Evolutionary conservation across 1,140 invertebrate species (phyloP), one percentile per base, ranked within the genome.

Genomic region (Diuraphis noxia): DNA sequence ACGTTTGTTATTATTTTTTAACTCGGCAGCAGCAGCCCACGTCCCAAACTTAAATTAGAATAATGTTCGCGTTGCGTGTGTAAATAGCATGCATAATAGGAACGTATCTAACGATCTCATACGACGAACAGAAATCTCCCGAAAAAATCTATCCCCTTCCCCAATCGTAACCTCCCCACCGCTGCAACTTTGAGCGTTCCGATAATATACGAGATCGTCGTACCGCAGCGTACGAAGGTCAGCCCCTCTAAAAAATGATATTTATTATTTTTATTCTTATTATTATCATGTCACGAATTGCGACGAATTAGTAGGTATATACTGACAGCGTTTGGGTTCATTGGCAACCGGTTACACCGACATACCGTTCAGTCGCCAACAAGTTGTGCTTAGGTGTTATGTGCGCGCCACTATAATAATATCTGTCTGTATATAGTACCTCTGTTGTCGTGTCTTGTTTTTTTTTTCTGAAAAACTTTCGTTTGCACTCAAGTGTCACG

Each of bases 161-260:
- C 13, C 1, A 17, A 6, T 72, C 13, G 46, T 49, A 49, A 17
- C 56, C 8, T n/a, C 56, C 30, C 56, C 56, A 6, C 56, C n/a
- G 34, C 56, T 17, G 30, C n/a, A n/a, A n/a, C 30, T 17, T n/a
- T 9, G 10, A 3, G 30, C 13, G n/a, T 72, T 72, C 30, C 6
- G 6, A 72, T n/a, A n/a, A n/a, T n/a, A n/a, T 72, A n/a, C 10
- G 4, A n/a, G 13, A n/a, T n/a, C 56, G 30, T 63, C n/a, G 30
- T n/a, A 19, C 30, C 10, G 7, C 52, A 7, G 2, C n/a, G 5
- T 52, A 2, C 9, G 86, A 77, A 89, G 88, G 88, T 25, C 63
- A 34, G 30, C 63, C 88, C 88, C 88, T 77, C 88, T 89, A 25
- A 38, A 25, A 38, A 72, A 72, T 72, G 34, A 17, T n/a, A 72